phyloP scores from a whole-genome alignment of 2,888 invertebrate genomes.

The Oligia latruncula region DNA sequence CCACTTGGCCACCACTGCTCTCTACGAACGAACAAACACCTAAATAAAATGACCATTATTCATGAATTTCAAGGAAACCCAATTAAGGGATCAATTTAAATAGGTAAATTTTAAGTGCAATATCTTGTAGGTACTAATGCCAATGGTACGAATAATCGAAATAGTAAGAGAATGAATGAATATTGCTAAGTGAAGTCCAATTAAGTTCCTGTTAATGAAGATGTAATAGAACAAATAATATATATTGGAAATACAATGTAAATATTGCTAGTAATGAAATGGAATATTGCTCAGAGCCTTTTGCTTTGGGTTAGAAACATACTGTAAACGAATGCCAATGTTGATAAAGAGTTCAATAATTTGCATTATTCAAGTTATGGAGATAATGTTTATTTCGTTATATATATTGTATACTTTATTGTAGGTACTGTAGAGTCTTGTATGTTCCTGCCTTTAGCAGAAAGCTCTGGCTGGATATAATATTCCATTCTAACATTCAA shows the following conservation, averaged over 20 bases:
- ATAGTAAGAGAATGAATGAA: conserved; percentile 67
- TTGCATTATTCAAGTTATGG: too few species aligned
- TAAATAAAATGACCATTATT: conserved; percentile 36
- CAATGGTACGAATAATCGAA: conserved; percentile 67
- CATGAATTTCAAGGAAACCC: conserved; percentile 45
- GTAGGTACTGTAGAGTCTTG: too few species aligned
- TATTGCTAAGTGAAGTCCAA: conserved; percentile 53
- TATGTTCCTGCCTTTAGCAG: too few species aligned
- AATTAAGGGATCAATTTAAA: conserved; percentile 64
- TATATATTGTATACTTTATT: too few species aligned
- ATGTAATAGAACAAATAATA: conserved; percentile 17
- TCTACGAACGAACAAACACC: conserved; percentile 10
- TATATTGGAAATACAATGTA: background rate
- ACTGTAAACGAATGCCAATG: background rate
- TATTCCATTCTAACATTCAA: too few species aligned
- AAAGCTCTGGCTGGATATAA: too few species aligned
- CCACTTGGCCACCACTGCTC: too few species aligned
- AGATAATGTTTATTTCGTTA: background rate
- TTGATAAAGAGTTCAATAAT: background rate
- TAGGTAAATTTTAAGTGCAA: conserved; percentile 68
- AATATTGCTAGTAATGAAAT: background rate
- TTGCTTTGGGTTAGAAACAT: background rate
- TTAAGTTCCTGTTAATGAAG: conserved; percentile 46
- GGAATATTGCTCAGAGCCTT: background rate
- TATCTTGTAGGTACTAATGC: conserved; percentile 64